phyloP scores from a whole-genome alignment of 2,888 invertebrate genomes.

The Heliconius sara region DNA sequence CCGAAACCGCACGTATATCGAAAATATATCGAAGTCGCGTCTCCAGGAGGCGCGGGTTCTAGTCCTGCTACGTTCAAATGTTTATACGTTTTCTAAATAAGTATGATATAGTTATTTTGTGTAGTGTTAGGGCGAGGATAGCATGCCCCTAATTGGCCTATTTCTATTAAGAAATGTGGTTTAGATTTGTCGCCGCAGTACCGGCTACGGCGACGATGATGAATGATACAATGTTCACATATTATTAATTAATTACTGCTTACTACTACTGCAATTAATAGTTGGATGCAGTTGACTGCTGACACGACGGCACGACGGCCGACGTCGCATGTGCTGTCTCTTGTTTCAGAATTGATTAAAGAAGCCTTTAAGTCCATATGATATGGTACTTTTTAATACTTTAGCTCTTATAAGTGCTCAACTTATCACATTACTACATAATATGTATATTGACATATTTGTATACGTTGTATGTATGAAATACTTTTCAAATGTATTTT shows the following conservation, averaged over 20 bases:
- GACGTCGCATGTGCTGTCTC: slow-evolving; percentile 53
- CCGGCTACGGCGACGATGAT: slow-evolving; percentile 64
- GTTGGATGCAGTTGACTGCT: slow-evolving; percentile 69
- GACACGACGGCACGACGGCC: slow-evolving; percentile 58
- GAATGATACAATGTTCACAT: slow-evolving; percentile 69
- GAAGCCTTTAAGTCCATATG: slow-evolving; percentile 65
- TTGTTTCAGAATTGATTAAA: slow-evolving; percentile 70
- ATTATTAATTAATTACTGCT: slow-evolving; percentile 78
- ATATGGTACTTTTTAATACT: slow-evolving; percentile 34
- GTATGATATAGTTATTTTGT: background rate
- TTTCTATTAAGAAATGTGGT: slow-evolving; percentile 21
- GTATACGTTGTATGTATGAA: background rate
- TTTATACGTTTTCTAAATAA: too few species aligned
- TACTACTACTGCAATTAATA: slow-evolving; percentile 76
- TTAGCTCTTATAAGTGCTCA: background rate
- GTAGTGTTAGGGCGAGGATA: background rate
- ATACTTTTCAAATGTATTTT: background rate
- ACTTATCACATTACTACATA: too few species aligned
- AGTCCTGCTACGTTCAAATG: too few species aligned
- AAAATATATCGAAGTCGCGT: too few species aligned
- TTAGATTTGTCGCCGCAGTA: slow-evolving; percentile 28
- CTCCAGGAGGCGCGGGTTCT: too few species aligned
- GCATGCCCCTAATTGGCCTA: background rate
- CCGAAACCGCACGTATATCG: too few species aligned
- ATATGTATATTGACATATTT: background rate